These are phyloP conservation scores for Aspidiotus destructor DNA, from an alignment of 2,888 invertebrate species.

Conservation along the genomic window DNA sequence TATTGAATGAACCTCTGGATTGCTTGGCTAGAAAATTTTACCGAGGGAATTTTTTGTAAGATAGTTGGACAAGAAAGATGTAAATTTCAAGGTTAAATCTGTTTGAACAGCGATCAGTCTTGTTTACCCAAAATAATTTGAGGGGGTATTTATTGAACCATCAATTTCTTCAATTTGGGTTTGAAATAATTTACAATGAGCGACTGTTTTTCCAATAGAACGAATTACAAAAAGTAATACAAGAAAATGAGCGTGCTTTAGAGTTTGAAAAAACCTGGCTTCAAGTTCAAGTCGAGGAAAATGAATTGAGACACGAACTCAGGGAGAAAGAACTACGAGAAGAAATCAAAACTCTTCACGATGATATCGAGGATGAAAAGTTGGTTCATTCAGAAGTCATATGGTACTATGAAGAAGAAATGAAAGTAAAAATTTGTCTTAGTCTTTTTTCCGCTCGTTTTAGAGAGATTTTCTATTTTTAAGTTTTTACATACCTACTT, in stretches of 20 bases:
- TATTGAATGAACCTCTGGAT: too few relatives aligned
- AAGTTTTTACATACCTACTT: not conserved
- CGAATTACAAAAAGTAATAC: conserved; percentile 11
- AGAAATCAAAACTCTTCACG: conserved; percentile 7
- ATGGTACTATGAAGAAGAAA: conserved; percentile 25
- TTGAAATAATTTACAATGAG: too few relatives aligned
- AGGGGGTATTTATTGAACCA: too few relatives aligned
- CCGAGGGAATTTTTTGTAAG: too few relatives aligned
- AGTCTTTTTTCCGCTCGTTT: not conserved
- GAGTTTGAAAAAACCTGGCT: conserved; percentile 28
- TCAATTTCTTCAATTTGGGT: too few relatives aligned
- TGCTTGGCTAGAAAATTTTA: too few relatives aligned
- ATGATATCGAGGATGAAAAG: conserved; percentile 11
- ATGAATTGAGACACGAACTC: conserved; percentile 24
- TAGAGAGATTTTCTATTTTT: conserved; percentile 7
- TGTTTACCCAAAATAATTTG: too few relatives aligned
- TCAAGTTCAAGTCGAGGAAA: conserved; percentile 30
- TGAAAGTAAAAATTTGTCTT: conserved; percentile 20
- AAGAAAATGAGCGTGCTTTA: conserved; percentile 21
- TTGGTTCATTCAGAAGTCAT: conserved; percentile 24
- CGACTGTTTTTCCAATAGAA: not conserved
- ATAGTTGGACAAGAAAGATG: too few relatives aligned
- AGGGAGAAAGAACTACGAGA: conserved; percentile 22
- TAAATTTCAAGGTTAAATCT: too few relatives aligned
- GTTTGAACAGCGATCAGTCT: too few relatives aligned